A percentile compares a stretch with the other conserved stretches of the same genome.
These are phyloP conservation scores for Sanderia malayensis DNA, from an alignment of 30 jellyfish, hydroid and myxozoan species.

Conservation along the genomic window DNA sequence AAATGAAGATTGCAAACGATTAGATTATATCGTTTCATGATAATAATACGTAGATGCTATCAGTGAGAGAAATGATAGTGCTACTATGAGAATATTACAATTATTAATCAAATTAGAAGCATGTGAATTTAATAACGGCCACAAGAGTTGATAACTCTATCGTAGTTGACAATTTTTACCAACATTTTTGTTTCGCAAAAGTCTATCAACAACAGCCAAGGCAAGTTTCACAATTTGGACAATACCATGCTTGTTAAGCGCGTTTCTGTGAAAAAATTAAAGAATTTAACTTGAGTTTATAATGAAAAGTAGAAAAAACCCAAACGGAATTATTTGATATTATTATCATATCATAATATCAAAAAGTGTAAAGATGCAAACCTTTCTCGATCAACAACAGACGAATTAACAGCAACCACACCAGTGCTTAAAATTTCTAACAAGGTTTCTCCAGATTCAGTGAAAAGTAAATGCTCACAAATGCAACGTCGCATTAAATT, in stretches of 20 bases:
- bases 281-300: no score
- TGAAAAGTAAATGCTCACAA: conserved; percentile 48
- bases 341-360: no score
- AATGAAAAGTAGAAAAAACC: no score
- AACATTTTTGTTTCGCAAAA: conserved; percentile 41
- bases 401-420: conserved; percentile 35
- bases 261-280: no score
- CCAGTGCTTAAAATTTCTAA: conserved; percentile 61
- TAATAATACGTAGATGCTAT: not conserved
- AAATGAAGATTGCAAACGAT: not conserved
- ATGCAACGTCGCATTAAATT: not conserved
- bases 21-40: not conserved
- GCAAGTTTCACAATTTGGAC: conserved; percentile 69
- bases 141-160: not conserved
- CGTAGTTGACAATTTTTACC: not conserved
- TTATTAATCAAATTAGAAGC: not conserved
- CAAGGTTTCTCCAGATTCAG: conserved; percentile 67
- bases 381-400: not conserved
- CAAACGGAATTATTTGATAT: no score
- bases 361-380: no score
- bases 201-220: conserved; percentile 61
- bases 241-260: no score
- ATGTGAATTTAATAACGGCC: no score
- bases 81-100: not conserved
- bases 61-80: not conserved